These are phyloP conservation scores for Chaetops frenatus DNA, from an alignment of 2,113 vertebrate genomes.

Conservation along the genomic window DNA sequence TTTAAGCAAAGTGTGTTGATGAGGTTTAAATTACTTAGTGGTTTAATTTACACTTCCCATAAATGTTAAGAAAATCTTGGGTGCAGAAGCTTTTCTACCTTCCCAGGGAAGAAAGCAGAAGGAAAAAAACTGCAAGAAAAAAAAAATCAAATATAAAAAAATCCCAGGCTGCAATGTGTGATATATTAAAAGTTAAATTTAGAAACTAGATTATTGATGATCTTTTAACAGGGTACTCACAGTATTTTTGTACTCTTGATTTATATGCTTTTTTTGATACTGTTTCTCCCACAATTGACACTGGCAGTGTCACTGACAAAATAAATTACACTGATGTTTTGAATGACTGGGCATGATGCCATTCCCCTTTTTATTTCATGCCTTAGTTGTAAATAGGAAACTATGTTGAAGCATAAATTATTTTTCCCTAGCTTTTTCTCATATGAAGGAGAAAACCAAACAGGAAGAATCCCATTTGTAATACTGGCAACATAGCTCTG, in stretches of 20 bases:
- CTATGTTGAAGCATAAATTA: not conserved
- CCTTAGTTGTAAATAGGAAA: not conserved
- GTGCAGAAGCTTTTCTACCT: not conserved
- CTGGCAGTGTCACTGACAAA: not conserved
- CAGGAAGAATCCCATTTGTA: not conserved
- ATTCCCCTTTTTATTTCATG: not conserved
- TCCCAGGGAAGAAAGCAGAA: not conserved
- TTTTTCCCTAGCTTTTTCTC: not conserved
- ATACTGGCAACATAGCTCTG: not conserved
- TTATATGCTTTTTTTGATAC: not conserved
- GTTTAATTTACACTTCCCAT: not conserved
- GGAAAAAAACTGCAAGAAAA: not conserved
- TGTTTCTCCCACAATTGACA: not conserved
- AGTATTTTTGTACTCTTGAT: not conserved
- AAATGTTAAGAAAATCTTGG: not conserved
- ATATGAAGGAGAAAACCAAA: not conserved
- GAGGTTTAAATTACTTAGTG: not conserved
- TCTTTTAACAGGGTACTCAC: not conserved
- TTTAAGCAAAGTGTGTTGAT: not conserved
- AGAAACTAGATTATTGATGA: not conserved
- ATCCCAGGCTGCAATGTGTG: not conserved
- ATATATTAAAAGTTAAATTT: not conserved
- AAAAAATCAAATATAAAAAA: not conserved
- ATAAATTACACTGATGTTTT: not conserved
- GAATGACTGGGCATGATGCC: not conserved